Percentiles rank a stretch among this genome's conserved stretches.
phyloP scores from a whole-genome alignment of 2,888 invertebrate species.

The Drosophila villosipedis region DNA sequence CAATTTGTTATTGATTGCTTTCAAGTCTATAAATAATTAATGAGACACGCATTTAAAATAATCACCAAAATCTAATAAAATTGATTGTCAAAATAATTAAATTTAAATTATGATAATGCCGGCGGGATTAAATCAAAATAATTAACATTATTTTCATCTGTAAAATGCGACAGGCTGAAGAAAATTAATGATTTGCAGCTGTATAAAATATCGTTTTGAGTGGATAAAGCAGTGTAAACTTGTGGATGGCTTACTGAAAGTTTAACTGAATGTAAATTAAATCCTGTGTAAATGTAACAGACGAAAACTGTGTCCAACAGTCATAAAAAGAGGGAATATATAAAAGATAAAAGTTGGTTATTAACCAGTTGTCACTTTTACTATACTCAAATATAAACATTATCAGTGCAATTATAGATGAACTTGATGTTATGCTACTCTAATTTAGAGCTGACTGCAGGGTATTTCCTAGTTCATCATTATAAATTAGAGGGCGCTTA shows the following conservation, averaged over 20 bases:
- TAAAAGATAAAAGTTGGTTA: neutral
- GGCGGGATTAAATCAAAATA: neutral
- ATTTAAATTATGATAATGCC: neutral
- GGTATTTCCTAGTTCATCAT: neutral
- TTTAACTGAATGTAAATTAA: neutral
- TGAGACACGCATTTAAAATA: constrained; percentile 14
- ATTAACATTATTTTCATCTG: neutral
- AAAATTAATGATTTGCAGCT: neutral
- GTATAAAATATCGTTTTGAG: neutral
- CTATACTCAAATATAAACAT: neutral
- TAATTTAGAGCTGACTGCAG: neutral
- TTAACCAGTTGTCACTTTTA: neutral
- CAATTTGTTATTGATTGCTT: constrained; percentile 7
- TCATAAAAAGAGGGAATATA: neutral
- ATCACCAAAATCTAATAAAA: constrained; percentile 12
- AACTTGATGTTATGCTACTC: neutral
- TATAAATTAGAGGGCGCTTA: neutral
- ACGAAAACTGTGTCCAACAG: neutral
- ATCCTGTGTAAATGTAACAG: neutral
- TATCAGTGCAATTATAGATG: neutral
- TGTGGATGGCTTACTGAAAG: neutral
- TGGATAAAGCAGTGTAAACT: neutral
- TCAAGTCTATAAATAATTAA: constrained; percentile 9
- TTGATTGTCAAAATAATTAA: constrained; percentile 3
- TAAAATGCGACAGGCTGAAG: neutral